Conservation (phyloP, 2,888 invertebrate species). For the Mimumesa dahlbomi region DNA sequence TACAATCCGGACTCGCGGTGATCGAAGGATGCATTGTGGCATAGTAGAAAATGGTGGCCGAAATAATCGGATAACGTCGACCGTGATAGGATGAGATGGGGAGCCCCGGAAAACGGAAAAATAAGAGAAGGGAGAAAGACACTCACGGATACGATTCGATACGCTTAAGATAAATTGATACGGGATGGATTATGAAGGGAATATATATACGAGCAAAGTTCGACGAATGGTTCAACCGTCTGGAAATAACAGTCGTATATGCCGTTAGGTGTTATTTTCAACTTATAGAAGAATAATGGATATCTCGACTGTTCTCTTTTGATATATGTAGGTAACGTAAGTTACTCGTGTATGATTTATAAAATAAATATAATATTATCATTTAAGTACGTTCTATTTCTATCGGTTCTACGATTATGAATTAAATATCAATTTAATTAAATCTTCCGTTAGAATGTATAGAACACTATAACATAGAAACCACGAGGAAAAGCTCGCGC, state of each 20-base stretch:
- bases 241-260: conserved; percentile 33
- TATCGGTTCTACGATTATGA: no score
- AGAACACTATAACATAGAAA: no score
- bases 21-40: conserved; percentile 58
- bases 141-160: conserved; percentile 64
- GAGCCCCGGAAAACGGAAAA: conserved; percentile 42
- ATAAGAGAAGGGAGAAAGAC: conserved; percentile 53
- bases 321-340: no score
- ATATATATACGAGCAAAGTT: conserved; percentile 30
- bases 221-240: conserved; percentile 36
- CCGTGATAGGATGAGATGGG: conserved; percentile 43
- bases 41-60: conserved; percentile 44
- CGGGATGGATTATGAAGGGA: conserved; percentile 63
- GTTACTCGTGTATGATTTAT: no score
- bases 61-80: conserved; percentile 70
- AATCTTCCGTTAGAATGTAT: no score
- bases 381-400: no score
- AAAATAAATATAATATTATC: no score
- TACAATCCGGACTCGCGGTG: conserved; percentile 53
- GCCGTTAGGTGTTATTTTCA: conserved; percentile 19
- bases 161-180: conserved; percentile 68
- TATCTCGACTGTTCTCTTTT: no score
- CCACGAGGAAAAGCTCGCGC: neutral
- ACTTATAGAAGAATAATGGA: neutral
- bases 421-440: no score